Base-by-base conservation (phyloP, 2,113 vertebrate genomes). In the Ammodytes dubius region DNA sequence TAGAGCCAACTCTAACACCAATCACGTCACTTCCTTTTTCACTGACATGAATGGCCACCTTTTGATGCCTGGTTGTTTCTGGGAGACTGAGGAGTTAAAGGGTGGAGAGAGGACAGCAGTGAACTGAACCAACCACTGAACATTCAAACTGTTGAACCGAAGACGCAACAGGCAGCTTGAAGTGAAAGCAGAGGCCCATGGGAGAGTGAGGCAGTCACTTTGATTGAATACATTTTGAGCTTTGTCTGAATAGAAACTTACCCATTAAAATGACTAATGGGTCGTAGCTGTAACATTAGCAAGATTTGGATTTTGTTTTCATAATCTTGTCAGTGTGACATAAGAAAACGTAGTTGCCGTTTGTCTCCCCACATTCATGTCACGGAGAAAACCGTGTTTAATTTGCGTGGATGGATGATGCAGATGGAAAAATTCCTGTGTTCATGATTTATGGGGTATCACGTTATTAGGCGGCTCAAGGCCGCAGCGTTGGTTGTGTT, bases 41-140 rank as follows among this genome's bases (percentile, higher is more conserved):
- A 14, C 5, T 61, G 13, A 52, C 54, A 3, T 27, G 35, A 27
- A 27, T 27, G 27, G 27, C 27, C 27, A 27, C 14, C 15, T 39
- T 17, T 47, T 1, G 8, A 6, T 13, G 46, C 1, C 57, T 46
- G 42, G 7, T 52, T 40, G 40, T 13, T 27, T 27, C 47, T 52
- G 39, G 39, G 47, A 50, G 60, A 17, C 5, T 4, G 47, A 39
- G 17, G 14, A 56, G 72, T 42, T 0, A 7, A 27, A 53, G 10
- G 53, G 70, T 63, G 68, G 77, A 81, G 84, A 73, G 83, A 39
- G 78, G 66, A 72, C 68, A 3, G 77, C 83, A 66, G 77, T 0
- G 81, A 86, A 82, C 75, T 74, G 88, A 86, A 80, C 74, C 69
- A 74, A 86, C 81, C 85, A 69, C 70, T 77, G 75, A 81, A 72